phyloP scores from a whole-genome alignment of 2,113 vertebrate genomes.

The Odocoileus virginianus region DNA sequence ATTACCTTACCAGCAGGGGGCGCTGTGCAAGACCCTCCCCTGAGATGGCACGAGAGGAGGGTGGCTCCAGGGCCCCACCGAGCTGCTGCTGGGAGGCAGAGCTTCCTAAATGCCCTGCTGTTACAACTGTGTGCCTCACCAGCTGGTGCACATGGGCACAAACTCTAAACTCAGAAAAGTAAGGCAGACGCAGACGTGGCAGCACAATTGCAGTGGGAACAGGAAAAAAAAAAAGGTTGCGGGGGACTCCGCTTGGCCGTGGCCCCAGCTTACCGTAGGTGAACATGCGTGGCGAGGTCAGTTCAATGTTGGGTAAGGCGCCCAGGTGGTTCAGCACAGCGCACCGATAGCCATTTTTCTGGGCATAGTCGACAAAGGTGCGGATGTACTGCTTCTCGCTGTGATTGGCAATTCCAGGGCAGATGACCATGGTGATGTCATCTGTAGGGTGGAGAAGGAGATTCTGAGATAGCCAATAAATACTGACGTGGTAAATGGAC shows the following conservation, averaged over 20 bases:
- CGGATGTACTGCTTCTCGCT: constrained; percentile 99
- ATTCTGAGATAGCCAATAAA: neutral
- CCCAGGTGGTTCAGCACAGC: constrained; percentile 97
- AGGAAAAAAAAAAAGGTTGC: neutral
- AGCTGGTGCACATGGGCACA: neutral
- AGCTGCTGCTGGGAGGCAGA: neutral
- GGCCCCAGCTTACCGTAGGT: constrained; percentile 88
- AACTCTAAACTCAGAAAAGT: neutral
- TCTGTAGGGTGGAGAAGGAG: constrained; percentile 77
- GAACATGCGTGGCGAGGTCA: constrained; percentile 98
- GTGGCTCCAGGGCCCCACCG: neutral
- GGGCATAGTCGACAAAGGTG: constrained; percentile 96
- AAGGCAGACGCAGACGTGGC: neutral
- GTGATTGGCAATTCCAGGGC: constrained; percentile 98
- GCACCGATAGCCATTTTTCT: constrained; percentile 96
- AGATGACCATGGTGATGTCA: constrained; percentile 98
- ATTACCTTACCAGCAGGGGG: neutral
- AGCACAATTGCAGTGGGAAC: neutral
- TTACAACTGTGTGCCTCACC: neutral
- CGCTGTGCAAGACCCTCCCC: neutral
- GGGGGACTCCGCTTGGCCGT: neutral
- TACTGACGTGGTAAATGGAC: neutral
- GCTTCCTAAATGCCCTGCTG: neutral
- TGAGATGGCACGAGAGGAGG: neutral
- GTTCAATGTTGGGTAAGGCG: constrained; percentile 95